A percentile compares a stretch with the other conserved stretches of the same genome.
phyloP scores from a whole-genome alignment of 37 sponge, comb jelly and placozoan genomes.

The Trichoplax adhaerens region DNA sequence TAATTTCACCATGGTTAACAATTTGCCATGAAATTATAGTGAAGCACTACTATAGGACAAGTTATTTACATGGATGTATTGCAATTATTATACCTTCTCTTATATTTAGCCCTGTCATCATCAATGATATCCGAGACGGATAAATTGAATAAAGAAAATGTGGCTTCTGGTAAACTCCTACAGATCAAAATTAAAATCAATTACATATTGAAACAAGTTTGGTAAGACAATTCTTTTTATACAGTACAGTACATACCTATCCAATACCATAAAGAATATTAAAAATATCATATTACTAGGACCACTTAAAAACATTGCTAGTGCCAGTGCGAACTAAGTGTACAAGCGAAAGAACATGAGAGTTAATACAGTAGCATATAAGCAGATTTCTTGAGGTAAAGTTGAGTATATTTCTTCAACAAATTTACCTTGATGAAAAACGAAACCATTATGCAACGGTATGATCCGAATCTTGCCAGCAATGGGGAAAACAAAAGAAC shows the following conservation, averaged over 20 bases:
- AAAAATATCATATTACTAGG: no score
- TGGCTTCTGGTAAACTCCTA: slow-evolving; percentile 9
- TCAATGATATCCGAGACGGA: slow-evolving; percentile 23
- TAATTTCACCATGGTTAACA: neutral
- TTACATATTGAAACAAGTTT: neutral
- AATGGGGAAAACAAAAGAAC: neutral
- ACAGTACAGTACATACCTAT: no score
- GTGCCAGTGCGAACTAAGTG: no score
- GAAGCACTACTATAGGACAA: no score
- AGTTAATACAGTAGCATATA: no score
- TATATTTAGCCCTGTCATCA: slow-evolving; percentile 6
- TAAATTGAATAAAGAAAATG: slow-evolving; percentile 21
- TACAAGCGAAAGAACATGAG: no score
- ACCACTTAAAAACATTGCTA: no score
- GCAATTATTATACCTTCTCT: slow-evolving; percentile 6
- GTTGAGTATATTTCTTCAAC: no score
- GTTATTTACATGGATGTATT: no score
- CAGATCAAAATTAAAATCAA: neutral
- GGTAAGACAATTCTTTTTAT: no score
- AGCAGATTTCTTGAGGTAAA: no score
- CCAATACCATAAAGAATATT: no score
- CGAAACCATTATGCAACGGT: neutral
- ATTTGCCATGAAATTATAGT: neutral
- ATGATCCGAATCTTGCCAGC: slow-evolving; percentile 1
- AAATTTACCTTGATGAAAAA: slow-evolving; percentile 1